Percentiles rank a stretch among this genome's conserved stretches.
These are phyloP conservation scores for Ormyrus rosae DNA, from an alignment of 2,888 invertebrate species.

Conservation along the genomic window DNA sequence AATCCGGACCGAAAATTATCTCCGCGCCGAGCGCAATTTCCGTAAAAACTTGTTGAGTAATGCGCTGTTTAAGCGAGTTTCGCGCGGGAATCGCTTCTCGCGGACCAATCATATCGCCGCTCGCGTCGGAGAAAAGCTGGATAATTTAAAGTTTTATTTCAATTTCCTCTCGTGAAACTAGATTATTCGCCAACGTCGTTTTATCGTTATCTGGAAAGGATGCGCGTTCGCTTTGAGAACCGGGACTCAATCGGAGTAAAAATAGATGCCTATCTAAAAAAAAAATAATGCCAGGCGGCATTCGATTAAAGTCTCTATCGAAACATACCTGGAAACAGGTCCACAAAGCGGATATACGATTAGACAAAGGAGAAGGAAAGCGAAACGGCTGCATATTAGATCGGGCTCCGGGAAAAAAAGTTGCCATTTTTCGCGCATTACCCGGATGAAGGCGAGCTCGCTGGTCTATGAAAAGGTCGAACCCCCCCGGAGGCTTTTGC, in stretches of 20 bases:
- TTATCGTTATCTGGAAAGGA: not conserved
- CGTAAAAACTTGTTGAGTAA: not conserved
- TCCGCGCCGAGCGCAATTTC: not conserved
- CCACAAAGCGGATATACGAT: not conserved
- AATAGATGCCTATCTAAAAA: no score
- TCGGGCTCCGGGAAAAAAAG: not conserved
- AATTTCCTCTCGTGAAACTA: no score
- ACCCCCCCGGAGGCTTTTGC: not conserved
- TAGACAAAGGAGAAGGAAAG: not conserved
- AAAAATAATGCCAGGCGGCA: no score
- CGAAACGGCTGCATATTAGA: not conserved
- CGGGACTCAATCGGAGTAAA: no score
- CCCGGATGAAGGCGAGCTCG: not conserved
- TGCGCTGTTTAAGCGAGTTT: not conserved
- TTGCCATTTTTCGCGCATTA: not conserved
- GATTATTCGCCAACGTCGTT: not conserved
- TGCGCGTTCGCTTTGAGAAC: not conserved
- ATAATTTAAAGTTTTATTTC: no score
- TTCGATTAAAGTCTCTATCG: no score
- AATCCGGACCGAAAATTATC: no score
- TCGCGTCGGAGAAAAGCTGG: no score
- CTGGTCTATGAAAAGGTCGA: constrained; percentile 11
- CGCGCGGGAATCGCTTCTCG: not conserved
- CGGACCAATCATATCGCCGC: no score
- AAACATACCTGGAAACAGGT: no score